Conservation (phyloP, 2,797 vertebrate genomes). For the Microctenopoma stevenorrisi region DNA sequence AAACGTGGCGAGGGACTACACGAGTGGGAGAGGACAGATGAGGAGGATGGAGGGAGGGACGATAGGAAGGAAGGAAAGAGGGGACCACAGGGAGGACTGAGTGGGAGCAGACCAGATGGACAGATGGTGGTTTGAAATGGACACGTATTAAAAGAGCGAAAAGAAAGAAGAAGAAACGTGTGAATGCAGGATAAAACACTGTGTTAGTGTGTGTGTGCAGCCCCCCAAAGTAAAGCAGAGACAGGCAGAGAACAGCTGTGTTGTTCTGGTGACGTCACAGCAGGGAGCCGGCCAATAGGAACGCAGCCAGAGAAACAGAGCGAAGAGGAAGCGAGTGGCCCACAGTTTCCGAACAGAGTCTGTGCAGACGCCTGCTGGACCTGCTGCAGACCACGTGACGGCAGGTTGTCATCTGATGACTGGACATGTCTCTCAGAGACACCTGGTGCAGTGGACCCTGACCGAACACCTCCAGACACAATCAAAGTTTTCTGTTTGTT, state of each 20-base stretch:
- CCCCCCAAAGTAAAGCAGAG: slow-evolving; percentile 12
- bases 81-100: slow-evolving; percentile 12
- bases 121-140: neutral
- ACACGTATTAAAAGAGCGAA: too few relatives aligned
- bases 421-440: too few relatives aligned
- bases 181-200: neutral
- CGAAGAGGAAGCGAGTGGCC: neutral
- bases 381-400: too few relatives aligned
- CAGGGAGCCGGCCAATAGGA: slow-evolving; percentile 23
- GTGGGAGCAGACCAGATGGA: slow-evolving; percentile 27
- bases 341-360: neutral
- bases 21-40: slow-evolving; percentile 19
- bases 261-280: slow-evolving; percentile 38
- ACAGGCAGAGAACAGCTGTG: slow-evolving; percentile 35
- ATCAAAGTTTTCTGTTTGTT: too few relatives aligned
- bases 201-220: slow-evolving; percentile 19
- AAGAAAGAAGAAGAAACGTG: too few relatives aligned
- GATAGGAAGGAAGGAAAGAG: neutral
- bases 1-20: slow-evolving; percentile 4
- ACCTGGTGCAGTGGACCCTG: too few relatives aligned
- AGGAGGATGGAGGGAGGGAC: neutral
- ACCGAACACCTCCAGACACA: too few relatives aligned
- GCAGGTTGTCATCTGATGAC: too few relatives aligned
- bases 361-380: too few relatives aligned
- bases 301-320: slow-evolving; percentile 11